A percentile compares a stretch with the other conserved stretches of the same genome.
These are phyloP conservation scores for Corythornis madagascariensis DNA, from an alignment of 2,113 vertebrate genomes.

Conservation along the genomic window DNA sequence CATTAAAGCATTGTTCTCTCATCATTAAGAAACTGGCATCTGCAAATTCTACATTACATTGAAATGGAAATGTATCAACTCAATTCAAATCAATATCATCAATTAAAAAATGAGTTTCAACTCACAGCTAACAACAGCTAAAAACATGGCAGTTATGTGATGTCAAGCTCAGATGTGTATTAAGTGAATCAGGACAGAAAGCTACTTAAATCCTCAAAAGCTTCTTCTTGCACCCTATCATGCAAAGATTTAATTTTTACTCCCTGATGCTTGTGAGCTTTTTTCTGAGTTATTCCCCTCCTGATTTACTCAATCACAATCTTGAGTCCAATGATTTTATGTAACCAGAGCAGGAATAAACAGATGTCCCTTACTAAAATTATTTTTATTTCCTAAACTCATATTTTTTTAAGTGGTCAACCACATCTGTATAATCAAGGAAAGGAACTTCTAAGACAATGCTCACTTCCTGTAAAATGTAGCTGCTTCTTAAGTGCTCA, in stretches of 20 bases:
- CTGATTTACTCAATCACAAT: background rate
- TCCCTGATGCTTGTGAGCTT: background rate
- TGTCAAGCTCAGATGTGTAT: background rate
- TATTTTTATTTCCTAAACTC: constrained; percentile 10
- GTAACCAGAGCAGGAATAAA: constrained; percentile 26
- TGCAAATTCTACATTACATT: background rate
- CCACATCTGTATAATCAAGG: background rate
- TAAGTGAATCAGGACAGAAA: background rate
- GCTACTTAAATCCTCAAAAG: background rate
- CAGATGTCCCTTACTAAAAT: background rate
- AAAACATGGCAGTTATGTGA: background rate
- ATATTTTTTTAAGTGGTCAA: constrained; percentile 20
- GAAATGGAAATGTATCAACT: background rate
- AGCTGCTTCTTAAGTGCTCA: background rate
- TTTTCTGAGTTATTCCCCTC: background rate
- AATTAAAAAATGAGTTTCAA: background rate
- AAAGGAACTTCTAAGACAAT: constrained; percentile 34
- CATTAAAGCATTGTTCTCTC: background rate
- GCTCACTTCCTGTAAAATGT: background rate
- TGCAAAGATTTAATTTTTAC: background rate
- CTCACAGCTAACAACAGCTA: background rate
- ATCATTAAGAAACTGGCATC: background rate
- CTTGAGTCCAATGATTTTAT: background rate
- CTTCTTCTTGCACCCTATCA: background rate
- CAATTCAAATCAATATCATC: too few species aligned